These are phyloP conservation scores for Sphaerophoria rueppellii DNA, from an alignment of 2,888 invertebrate genomes.

Conservation along the genomic window DNA sequence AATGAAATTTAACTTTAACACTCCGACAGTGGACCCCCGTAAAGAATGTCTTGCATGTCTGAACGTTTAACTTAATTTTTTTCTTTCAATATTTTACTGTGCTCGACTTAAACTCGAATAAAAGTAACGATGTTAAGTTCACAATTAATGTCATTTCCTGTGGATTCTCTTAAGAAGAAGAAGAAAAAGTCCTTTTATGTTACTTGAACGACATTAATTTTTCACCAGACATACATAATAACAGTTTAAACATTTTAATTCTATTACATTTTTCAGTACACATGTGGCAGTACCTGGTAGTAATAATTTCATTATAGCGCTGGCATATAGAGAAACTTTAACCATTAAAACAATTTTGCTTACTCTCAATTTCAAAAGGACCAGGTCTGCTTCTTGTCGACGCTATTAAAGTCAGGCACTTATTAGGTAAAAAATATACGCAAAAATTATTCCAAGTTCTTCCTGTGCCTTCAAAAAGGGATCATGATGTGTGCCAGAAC, in stretches of 20 bases:
- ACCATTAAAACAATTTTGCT: background rate
- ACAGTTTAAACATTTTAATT: constrained; percentile 6
- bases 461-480: background rate
- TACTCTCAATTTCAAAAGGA: background rate
- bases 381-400: background rate
- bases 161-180: constrained; percentile 30
- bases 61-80: constrained; percentile 4
- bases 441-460: background rate
- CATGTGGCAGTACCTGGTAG: constrained; percentile 1
- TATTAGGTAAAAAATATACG: constrained; percentile 20
- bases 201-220: constrained; percentile 8
- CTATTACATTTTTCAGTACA: constrained; percentile 23
- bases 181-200: background rate
- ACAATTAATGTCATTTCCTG: constrained; percentile 55
- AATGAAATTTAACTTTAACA: constrained; percentile 11
- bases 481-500: background rate
- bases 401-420: constrained; percentile 14
- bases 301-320: constrained; percentile 7
- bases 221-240: background rate
- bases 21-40: constrained; percentile 8
- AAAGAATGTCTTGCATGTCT: constrained; percentile 17
- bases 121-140: constrained; percentile 46
- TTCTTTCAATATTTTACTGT: background rate
- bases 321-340: background rate
- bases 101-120: background rate